Conservation (phyloP, 2,797 vertebrate genomes). For the Danio aesculapii region DNA sequence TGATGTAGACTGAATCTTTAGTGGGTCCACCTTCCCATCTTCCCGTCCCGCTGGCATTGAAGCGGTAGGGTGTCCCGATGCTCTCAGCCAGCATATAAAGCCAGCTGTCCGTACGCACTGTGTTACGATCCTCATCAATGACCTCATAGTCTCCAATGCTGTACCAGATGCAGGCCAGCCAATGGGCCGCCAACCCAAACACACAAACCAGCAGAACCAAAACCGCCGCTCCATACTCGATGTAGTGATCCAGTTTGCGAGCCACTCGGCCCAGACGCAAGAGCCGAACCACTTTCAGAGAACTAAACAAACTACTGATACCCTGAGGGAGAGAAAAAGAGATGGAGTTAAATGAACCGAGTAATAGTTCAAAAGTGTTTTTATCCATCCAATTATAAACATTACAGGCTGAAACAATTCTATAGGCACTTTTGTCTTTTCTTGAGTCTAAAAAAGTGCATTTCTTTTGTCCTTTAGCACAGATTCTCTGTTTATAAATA, state of each 20-base stretch:
- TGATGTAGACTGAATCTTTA: slow-evolving; percentile 98
- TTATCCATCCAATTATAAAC: slow-evolving; percentile 7
- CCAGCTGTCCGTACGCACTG: slow-evolving; percentile 93
- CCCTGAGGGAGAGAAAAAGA: slow-evolving; percentile 79
- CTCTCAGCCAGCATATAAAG: slow-evolving; percentile 92
- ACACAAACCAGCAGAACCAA: slow-evolving; percentile 97
- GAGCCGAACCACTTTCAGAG: slow-evolving; percentile 94
- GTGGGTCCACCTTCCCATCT: slow-evolving; percentile 98
- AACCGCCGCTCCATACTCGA: slow-evolving; percentile 96
- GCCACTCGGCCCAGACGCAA: slow-evolving; percentile 96
- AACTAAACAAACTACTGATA: slow-evolving; percentile 98
- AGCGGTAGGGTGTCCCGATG: slow-evolving; percentile 92
- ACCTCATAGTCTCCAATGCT: slow-evolving; percentile 99
- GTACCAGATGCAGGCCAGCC: slow-evolving; percentile 99
- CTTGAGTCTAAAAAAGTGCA: slow-evolving; percentile 21
- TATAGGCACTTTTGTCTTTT: slow-evolving; percentile 28
- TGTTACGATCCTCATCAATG: slow-evolving; percentile 94
- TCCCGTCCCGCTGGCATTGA: slow-evolving; percentile 89
- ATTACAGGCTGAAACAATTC: neutral
- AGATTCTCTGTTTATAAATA: slow-evolving; percentile 54
- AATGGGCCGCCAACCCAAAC: slow-evolving; percentile 96
- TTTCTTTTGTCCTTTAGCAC: slow-evolving; percentile 18
- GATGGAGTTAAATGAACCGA: slow-evolving; percentile 9
- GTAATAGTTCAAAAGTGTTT: neutral
- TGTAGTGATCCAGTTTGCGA: slow-evolving; percentile 98